Base-by-base conservation (phyloP, 2,888 invertebrate genomes). In the Apoderus coryli region DNA sequence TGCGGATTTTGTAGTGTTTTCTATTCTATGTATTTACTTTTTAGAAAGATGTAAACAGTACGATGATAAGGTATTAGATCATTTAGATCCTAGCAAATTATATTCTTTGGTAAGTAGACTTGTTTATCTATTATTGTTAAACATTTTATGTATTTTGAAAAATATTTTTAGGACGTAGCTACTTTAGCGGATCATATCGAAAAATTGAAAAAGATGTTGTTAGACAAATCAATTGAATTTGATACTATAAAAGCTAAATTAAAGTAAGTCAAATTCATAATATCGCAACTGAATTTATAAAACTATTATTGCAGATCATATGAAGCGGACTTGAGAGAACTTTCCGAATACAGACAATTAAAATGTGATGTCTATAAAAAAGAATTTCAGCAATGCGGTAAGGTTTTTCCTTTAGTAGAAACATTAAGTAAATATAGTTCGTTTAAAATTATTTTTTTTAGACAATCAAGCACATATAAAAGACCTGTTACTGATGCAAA, bases 151-250 rank as follows among this genome's bases (percentile, higher is more conserved):
- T 4, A 10, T 29, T 25, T 10, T 14, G 2, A 25, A 5, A 19
- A 19, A n/a, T 7, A n/a, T 19, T 31, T 39, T 29, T 33, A 48
- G 49, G 44, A 47, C 28, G 36, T 38, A 13, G 40, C 36, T n/a
- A 37, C 35, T 13, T 22, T 44, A 24, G 16, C 35, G 14, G 34
- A 24, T n/a, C 44, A 47, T 25, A 34, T 42, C 15, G 50, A 50
- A 33, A 48, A 44, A 33, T 34, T 52, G 6, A 49, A 47, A 34
- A 45, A 43, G 36, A 48, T 50, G 46, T 33, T 52, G 16, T 32
- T 50, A 6, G 51, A 51, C 34, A 51, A 50, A 38, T 47, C 50
- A 11, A 32, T 45, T 9, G 48, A 52, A 36, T 31, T 49, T 10
- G 44, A 46, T 26, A 45, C 44, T 22, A 39, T 50, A 6, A 44